Base-by-base conservation (phyloP, 2,888 invertebrate genomes). In the Hipparchia semele region DNA sequence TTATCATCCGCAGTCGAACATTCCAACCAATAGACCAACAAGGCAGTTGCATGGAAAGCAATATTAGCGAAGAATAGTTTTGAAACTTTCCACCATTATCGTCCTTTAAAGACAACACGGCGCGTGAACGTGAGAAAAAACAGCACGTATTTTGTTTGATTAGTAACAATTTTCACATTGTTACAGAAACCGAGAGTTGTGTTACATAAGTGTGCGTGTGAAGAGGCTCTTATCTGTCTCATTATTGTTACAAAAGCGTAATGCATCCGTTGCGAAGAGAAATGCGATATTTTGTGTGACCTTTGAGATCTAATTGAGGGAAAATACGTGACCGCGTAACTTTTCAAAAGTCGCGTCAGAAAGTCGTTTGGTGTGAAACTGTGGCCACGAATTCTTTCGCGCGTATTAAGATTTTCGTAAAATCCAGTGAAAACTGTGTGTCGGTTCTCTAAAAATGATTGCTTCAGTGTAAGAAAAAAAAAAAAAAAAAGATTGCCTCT, bases 191-290 rank as follows among this genome's bases (percentile, higher is more conserved):
- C 60, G 53, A 59, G 59, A 66, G 54, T 66, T 23, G n/a, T 65
- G 53, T 77, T 75, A 75, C 69, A 73, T 76, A 72, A 76, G 13
- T 54, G 33, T 66, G 71, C 75, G 77, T 76, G 77, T 67, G 76
- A 77, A 74, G 65, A 60, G 45, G 23, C 54, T 71, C 62, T 46
- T 54, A 69, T 69, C 65, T 53, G 10, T 56, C 46, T 69, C 49
- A 53, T 73, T 68, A 68, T 67, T 72, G 68, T 61, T 64, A 33
- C 67, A 67, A 61, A 79, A 71, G 71, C 12, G 70, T 39, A 56
- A 49, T 61, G 46, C 71, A 66, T 66, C 65, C 68, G 65, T 49
- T 60, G 33, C 39, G 45, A 56, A 56, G 62, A 46, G 56, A 64
- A 64, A 58, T 64, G 46, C 39, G 70, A 54, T 8, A 23, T 62